Conservation (phyloP, 2,797 vertebrate species). For the Propithecus deckenii region DNA sequence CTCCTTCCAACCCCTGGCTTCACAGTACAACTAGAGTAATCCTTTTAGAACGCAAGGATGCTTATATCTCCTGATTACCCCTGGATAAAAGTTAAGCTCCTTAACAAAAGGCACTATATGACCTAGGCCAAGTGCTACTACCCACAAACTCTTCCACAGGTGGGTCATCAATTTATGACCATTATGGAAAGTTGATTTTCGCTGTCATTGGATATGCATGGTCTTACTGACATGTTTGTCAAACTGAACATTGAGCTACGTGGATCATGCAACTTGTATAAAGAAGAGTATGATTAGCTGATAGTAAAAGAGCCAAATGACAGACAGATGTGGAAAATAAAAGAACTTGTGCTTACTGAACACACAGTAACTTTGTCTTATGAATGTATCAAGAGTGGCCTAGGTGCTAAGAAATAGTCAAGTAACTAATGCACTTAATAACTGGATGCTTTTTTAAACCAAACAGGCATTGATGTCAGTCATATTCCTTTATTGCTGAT, state of each 20-base stretch:
- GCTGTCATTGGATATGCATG: background rate
- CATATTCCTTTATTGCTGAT: conserved; percentile 7
- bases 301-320: background rate
- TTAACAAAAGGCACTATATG: background rate
- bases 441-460: conserved; percentile 6
- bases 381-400: background rate
- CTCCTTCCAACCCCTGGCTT: background rate
- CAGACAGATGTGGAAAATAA: background rate
- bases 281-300: background rate
- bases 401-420: conserved; percentile 26
- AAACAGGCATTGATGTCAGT: background rate
- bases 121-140: background rate
- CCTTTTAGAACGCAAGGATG: conserved; percentile 24
- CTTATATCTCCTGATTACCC: background rate
- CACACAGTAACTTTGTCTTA: background rate
- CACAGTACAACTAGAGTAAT: background rate
- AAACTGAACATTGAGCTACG: background rate
- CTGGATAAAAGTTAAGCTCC: conserved; percentile 29
- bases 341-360: background rate
- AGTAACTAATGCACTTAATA: background rate
- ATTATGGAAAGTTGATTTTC: background rate
- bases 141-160: background rate
- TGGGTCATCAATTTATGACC: background rate
- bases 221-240: background rate
- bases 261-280: background rate